These are phyloP conservation scores for Syngnathus acus DNA, from an alignment of 2,797 vertebrate genomes.

Conservation along the genomic window DNA sequence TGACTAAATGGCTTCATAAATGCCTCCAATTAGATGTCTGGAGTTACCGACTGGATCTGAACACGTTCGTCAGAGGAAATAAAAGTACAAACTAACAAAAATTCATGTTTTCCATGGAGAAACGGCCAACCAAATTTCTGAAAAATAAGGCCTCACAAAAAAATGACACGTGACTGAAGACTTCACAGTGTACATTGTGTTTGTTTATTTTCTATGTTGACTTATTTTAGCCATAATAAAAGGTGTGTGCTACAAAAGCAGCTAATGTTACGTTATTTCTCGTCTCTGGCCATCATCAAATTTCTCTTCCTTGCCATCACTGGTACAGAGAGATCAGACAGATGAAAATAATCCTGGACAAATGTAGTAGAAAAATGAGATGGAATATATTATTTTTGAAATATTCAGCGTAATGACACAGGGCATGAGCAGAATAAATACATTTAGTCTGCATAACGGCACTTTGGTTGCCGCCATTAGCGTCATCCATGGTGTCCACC, in stretches of 20 bases:
- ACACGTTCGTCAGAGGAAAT: not conserved
- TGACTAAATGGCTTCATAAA: constrained; percentile 27
- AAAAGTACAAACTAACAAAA: not conserved
- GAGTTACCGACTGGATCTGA: constrained; percentile 12
- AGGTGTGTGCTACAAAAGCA: not conserved
- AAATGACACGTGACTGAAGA: not conserved
- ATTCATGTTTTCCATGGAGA: not conserved
- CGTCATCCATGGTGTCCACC: constrained; percentile 5
- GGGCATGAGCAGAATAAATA: not conserved
- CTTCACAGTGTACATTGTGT: not conserved
- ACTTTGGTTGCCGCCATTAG: not conserved
- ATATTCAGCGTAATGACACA: not conserved
- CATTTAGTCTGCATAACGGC: not conserved
- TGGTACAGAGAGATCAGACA: not conserved
- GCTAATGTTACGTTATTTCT: not conserved
- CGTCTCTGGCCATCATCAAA: not conserved
- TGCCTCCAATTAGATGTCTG: constrained; percentile 36
- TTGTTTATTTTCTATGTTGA: not conserved
- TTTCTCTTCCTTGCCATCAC: not conserved
- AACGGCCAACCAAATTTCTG: not conserved
- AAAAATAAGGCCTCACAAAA: not conserved
- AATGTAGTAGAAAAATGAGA: not conserved
- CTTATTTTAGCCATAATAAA: not conserved
- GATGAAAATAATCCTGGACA: not conserved
- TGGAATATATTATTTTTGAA: not conserved